These are phyloP conservation scores for Azorinus chamasolen DNA, from an alignment of 2,888 invertebrate genomes.

Conservation along the genomic window DNA sequence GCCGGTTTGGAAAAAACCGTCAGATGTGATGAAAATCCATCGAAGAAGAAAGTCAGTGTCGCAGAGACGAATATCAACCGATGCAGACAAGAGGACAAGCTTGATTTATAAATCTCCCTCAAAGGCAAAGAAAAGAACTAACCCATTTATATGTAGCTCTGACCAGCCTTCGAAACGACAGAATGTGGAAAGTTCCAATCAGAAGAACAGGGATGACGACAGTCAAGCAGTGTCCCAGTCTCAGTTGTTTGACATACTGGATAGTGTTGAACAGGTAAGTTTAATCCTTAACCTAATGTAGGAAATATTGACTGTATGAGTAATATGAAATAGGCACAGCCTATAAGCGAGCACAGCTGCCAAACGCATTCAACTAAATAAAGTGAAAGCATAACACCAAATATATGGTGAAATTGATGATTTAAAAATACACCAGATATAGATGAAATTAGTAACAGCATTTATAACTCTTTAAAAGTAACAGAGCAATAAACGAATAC, in stretches of 20 bases:
- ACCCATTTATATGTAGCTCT: conserved; percentile 44
- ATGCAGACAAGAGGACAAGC: conserved; percentile 51
- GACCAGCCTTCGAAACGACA: conserved; percentile 43
- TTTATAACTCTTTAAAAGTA: no score
- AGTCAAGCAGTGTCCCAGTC: conserved; percentile 15
- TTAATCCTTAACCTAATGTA: no score
- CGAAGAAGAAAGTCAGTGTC: conserved; percentile 89
- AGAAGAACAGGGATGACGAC: no score
- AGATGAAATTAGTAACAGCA: no score
- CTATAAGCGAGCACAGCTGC: no score
- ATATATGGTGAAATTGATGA: no score
- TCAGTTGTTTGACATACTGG: conserved; percentile 51
- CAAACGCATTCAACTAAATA: no score
- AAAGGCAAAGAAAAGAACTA: conserved; percentile 54
- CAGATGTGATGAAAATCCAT: conserved; percentile 91
- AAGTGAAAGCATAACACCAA: no score
- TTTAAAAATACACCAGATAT: no score
- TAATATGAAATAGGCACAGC: no score
- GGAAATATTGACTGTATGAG: no score
- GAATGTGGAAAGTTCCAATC: conserved; percentile 19
- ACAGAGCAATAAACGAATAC: no score
- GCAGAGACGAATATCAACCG: conserved; percentile 52
- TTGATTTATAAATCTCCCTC: conserved; percentile 63
- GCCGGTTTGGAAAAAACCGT: conserved; percentile 88
- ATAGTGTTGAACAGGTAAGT: conserved; percentile 44